Conservation (phyloP, 1,140 invertebrate species). For the Hylaeus anthracinus region DNA sequence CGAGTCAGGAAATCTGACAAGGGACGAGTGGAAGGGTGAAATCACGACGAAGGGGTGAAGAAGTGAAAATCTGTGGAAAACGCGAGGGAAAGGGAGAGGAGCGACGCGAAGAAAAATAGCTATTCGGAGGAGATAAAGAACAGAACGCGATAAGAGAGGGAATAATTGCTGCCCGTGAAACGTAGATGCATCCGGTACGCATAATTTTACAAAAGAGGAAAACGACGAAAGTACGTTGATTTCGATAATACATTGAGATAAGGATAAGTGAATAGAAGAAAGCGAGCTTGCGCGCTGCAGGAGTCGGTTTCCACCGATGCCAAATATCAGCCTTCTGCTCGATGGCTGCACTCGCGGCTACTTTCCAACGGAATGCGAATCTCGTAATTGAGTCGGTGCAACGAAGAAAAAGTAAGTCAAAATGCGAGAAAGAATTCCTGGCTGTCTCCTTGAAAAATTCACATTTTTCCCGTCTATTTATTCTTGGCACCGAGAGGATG, state of each 20-base stretch:
- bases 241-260: not conserved
- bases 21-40: not conserved
- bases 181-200: not conserved
- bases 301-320: not conserved
- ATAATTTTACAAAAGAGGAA: constrained; percentile 7
- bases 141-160: not conserved
- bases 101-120: not conserved
- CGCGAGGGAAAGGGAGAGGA: not conserved
- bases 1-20: too few species aligned
- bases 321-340: constrained; percentile 6
- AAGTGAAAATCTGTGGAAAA: not conserved
- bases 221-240: not conserved
- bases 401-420: not conserved
- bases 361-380: constrained; percentile 9
- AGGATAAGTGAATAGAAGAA: not conserved
- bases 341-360: constrained; percentile 1
- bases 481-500: not conserved
- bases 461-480: constrained; percentile 11
- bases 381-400: constrained; percentile 48
- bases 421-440: not conserved
- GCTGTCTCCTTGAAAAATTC: constrained; percentile 22
- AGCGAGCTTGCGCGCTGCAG: not conserved
- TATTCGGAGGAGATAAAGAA: not conserved
- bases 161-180: not conserved
- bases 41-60: not conserved